phyloP scores from a whole-genome alignment of 2,888 invertebrate genomes.

The Sarcophaga carnaria region DNA sequence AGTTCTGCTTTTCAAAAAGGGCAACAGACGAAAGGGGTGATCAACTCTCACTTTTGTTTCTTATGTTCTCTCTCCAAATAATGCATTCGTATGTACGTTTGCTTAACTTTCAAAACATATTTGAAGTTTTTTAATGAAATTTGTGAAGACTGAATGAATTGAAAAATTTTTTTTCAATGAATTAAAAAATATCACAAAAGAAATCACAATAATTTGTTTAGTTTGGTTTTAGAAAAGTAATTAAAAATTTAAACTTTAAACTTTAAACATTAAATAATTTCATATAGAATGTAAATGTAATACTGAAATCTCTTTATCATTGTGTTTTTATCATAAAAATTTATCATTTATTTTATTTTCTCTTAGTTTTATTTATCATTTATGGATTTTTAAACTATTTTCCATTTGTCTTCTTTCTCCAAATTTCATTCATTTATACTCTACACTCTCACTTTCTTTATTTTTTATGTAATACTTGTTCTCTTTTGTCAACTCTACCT shows the following conservation, averaged over 20 bases:
- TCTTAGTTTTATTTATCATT: neutral
- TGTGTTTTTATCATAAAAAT: neutral
- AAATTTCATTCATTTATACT: conserved; percentile 6
- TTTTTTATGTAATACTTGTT: conserved; percentile 11
- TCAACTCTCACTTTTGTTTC: neutral
- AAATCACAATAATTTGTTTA: conserved; percentile 62
- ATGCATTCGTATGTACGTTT: too few species aligned
- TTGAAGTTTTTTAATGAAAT: conserved; percentile 21
- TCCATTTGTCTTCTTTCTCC: neutral
- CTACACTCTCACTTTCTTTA: neutral
- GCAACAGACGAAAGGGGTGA: neutral
- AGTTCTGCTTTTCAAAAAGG: too few species aligned
- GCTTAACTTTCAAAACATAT: neutral
- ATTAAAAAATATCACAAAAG: conserved; percentile 4
- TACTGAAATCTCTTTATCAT: conserved; percentile 72
- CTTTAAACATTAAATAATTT: conserved; percentile 17
- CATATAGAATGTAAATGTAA: conserved; percentile 70
- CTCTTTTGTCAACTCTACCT: neutral
- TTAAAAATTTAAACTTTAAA: neutral
- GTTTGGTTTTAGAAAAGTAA: neutral
- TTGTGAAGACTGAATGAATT: conserved; percentile 14
- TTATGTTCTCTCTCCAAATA: neutral
- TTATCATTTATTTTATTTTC: neutral
- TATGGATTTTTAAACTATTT: neutral
- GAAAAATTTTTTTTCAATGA: neutral